These are phyloP conservation scores for Herpetotheres cachinnans DNA, from an alignment of 2,113 vertebrate genomes.

Conservation along the genomic window DNA sequence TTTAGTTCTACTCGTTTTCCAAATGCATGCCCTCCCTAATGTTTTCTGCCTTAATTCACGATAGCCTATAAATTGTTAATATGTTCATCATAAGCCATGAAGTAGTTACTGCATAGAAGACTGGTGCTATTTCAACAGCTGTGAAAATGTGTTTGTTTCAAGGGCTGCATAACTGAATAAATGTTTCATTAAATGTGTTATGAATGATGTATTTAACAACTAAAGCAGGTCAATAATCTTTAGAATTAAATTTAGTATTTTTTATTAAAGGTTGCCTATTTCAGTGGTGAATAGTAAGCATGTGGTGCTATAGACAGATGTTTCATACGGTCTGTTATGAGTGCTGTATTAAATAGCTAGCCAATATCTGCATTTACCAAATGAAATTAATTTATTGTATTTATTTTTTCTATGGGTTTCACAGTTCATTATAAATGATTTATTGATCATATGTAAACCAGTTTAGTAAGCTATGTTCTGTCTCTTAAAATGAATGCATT, in stretches of 20 bases:
- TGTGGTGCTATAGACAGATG: neutral
- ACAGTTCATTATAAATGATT: conserved; percentile 52
- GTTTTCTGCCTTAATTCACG: neutral
- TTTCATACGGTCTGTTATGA: conserved; percentile 2
- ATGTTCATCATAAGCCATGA: neutral
- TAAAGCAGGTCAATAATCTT: conserved; percentile 21
- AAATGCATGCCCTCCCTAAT: neutral
- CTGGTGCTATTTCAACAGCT: neutral
- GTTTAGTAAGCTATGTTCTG: conserved; percentile 9
- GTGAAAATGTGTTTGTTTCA: conserved; percentile 20
- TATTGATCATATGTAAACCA: conserved; percentile 22
- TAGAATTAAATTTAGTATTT: neutral
- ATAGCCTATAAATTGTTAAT: neutral
- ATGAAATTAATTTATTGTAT: conserved; percentile 37
- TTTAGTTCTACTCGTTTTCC: neutral
- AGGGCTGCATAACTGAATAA: conserved; percentile 1
- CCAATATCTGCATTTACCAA: conserved; percentile 37
- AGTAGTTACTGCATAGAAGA: neutral
- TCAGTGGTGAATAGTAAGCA: neutral
- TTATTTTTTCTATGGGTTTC: conserved; percentile 26
- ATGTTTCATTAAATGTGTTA: conserved; percentile 51
- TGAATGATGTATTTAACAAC: conserved; percentile 52
- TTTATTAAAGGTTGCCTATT: neutral
- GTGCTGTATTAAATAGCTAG: conserved; percentile 28
- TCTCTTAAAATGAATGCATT: conserved; percentile 10